Evolutionary conservation across 2,797 vertebrate species (phyloP).

Genomic region (Pangasius macronema): DNA sequence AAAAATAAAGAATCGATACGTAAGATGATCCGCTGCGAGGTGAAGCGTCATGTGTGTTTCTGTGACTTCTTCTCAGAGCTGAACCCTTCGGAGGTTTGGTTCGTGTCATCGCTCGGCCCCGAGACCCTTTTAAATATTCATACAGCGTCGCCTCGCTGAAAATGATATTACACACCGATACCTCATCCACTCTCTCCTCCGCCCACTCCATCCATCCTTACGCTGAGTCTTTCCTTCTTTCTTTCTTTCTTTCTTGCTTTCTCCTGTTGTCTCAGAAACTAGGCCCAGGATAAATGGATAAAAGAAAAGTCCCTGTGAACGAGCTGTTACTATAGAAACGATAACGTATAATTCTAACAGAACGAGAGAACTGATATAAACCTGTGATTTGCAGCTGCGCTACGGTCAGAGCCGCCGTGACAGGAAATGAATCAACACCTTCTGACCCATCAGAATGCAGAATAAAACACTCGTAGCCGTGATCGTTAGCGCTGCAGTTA

Average conservation of each 20-base stretch:
- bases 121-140: constrained; percentile 34
- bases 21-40: not conserved
- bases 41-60: not conserved
- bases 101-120: not conserved
- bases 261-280: constrained; percentile 33
- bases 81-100: constrained; percentile 6
- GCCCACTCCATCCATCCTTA: not conserved
- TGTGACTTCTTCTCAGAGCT: not conserved
- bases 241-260: not conserved
- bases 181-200: not conserved
- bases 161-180: constrained; percentile 30
- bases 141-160: constrained; percentile 7
- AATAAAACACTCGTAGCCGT: no score
- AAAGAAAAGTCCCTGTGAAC: not conserved
- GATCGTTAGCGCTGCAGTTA: no score
- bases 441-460: no score
- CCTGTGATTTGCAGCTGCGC: no score
- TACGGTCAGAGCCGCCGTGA: no score
- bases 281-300: constrained; percentile 34
- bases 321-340: no score
- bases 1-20: not conserved
- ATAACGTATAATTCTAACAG: no score
- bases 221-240: not conserved
- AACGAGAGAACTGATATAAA: no score
- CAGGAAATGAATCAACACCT: no score